These are phyloP conservation scores for Neoaliturus tenellus DNA, from an alignment of 2,888 invertebrate genomes.

Conservation along the genomic window DNA sequence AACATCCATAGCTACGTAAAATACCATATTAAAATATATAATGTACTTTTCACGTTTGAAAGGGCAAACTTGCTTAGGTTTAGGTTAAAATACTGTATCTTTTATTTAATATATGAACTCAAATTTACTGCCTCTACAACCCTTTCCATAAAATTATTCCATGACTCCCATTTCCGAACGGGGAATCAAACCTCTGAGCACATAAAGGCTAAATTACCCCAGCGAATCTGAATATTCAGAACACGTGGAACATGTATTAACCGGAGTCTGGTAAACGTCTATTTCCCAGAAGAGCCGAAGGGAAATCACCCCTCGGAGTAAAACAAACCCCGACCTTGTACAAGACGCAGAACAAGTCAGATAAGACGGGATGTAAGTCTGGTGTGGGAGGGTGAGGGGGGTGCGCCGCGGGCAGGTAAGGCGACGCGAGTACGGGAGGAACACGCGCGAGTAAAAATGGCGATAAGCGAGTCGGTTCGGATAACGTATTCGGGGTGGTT, in stretches of 20 bases:
- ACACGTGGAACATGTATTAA: neutral
- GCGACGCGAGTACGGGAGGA: neutral
- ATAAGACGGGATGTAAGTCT: slow-evolving; percentile 18
- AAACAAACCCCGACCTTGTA: slow-evolving; percentile 52
- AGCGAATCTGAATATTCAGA: neutral
- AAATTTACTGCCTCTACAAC: too few species aligned
- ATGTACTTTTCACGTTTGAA: too few species aligned
- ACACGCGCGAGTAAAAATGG: slow-evolving; percentile 30
- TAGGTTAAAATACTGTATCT: too few species aligned
- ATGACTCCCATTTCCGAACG: too few species aligned
- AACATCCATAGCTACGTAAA: too few species aligned
- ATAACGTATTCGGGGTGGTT: slow-evolving; percentile 41
- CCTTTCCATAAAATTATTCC: too few species aligned
- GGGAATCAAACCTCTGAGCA: too few species aligned
- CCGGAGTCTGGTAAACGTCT: slow-evolving; percentile 1
- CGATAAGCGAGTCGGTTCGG: slow-evolving; percentile 28
- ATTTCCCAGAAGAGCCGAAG: slow-evolving; percentile 28
- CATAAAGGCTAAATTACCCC: too few species aligned
- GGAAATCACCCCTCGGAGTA: slow-evolving; percentile 25
- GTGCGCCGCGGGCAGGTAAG: slow-evolving; percentile 32
- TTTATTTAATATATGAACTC: too few species aligned
- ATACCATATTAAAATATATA: too few species aligned
- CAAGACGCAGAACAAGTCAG: slow-evolving; percentile 35
- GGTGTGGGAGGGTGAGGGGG: neutral
- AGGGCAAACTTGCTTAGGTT: too few species aligned